A percentile compares a stretch with the other conserved stretches of the same genome.
These are phyloP conservation scores for Callipepla squamata DNA, from an alignment of 2,113 vertebrate species.

Conservation along the genomic window DNA sequence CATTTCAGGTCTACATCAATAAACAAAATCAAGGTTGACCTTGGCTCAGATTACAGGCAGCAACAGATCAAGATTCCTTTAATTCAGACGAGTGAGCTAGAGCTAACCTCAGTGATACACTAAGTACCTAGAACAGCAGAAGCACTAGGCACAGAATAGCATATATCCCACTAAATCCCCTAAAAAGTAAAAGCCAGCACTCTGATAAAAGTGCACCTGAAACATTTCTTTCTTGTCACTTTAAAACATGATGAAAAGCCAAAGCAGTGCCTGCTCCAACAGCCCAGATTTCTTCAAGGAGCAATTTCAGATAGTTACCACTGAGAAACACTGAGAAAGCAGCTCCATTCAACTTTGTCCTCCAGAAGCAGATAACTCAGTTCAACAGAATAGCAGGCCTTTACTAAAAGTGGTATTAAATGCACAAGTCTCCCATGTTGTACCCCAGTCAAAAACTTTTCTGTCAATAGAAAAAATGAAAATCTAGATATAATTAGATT, in stretches of 20 bases:
- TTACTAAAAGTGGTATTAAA: background rate
- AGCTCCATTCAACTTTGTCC: background rate
- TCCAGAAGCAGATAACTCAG: conserved; percentile 34
- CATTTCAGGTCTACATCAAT: background rate
- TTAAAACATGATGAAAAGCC: background rate
- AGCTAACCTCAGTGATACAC: background rate
- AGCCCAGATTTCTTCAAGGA: background rate
- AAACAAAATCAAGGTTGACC: background rate
- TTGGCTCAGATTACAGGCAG: background rate
- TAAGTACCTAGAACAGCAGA: background rate
- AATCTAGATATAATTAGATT: background rate
- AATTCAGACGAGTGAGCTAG: background rate
- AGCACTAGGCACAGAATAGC: background rate
- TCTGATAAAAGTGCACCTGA: background rate
- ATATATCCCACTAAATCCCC: background rate
- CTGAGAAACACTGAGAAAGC: background rate
- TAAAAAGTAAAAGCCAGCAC: background rate
- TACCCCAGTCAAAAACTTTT: background rate
- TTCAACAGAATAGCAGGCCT: background rate
- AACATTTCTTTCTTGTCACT: fast-evolving
- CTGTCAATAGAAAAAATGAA: background rate
- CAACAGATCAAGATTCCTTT: background rate
- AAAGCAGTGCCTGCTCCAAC: background rate
- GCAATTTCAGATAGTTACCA: background rate
- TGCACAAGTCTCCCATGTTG: background rate